Conservation (phyloP, 1,140 invertebrate species). For the Cecropterus lyciades region DNA sequence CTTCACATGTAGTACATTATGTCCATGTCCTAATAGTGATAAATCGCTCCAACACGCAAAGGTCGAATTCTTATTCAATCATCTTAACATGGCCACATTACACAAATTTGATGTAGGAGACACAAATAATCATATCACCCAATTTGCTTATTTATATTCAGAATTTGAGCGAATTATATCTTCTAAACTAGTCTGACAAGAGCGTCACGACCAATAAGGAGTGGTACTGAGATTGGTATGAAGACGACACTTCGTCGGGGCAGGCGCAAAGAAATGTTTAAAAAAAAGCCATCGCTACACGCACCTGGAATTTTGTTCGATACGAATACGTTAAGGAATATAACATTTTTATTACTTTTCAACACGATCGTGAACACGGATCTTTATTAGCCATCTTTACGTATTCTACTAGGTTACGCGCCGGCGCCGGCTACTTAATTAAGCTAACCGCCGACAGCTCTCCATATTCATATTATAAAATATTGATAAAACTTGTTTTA, state of each 20-base stretch:
- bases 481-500: conserved; percentile 18
- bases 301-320: not conserved
- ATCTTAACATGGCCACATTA: conserved; percentile 41
- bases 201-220: conserved; percentile 44
- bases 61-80: conserved; percentile 51
- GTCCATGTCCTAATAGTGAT: conserved; percentile 17
- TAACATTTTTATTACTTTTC: conserved; percentile 12
- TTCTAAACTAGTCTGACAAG: conserved; percentile 51
- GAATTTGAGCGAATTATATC: conserved; percentile 41
- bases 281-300: conserved; percentile 22
- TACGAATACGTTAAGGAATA: not conserved
- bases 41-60: conserved; percentile 32
- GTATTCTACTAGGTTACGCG: conserved; percentile 15
- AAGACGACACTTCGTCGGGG: conserved; percentile 39
- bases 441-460: conserved; percentile 14
- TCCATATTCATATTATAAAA: conserved; percentile 8
- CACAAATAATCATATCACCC: conserved; percentile 46
- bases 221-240: conserved; percentile 39
- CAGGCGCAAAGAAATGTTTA: conserved; percentile 37
- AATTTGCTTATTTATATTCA: conserved; percentile 55
- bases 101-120: conserved; percentile 46
- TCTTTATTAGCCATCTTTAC: conserved; percentile 3
- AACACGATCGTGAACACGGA: conserved; percentile 8
- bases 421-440: conserved; percentile 15
- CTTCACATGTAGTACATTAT: conserved; percentile 38